Conservation (phyloP, 2,888 invertebrate species). For the Tipula confusa region DNA sequence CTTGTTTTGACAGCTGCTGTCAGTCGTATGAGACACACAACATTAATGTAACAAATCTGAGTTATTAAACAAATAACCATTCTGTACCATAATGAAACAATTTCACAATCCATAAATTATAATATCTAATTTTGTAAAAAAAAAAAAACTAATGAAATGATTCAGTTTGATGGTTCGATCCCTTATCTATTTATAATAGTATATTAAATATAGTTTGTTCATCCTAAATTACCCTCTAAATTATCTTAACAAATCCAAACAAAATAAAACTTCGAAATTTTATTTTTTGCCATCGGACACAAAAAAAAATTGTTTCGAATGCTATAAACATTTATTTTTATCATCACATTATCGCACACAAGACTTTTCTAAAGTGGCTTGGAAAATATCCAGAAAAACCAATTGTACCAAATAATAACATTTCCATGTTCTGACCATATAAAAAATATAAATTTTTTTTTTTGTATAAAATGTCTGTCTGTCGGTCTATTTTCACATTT, state of each 20-base stretch:
- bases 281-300: background rate
- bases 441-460: background rate
- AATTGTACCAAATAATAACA: background rate
- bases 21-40: no score
- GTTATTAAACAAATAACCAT: no score
- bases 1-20: no score
- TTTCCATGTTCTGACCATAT: background rate
- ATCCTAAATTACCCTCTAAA: background rate
- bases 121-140: background rate
- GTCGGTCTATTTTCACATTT: background rate
- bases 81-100: no score
- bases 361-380: background rate
- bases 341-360: background rate
- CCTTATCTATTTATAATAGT: background rate
- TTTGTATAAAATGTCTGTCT: background rate
- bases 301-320: background rate
- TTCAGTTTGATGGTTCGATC: background rate
- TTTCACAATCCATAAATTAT: background rate
- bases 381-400: background rate
- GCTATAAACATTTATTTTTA: slow-evolving; percentile 20
- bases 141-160: background rate
- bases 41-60: no score
- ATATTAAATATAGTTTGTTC: background rate
- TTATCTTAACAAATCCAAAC: background rate
- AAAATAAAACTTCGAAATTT: background rate